Base-by-base conservation (phyloP, 2,113 vertebrate species). In the Pitta sordida region DNA sequence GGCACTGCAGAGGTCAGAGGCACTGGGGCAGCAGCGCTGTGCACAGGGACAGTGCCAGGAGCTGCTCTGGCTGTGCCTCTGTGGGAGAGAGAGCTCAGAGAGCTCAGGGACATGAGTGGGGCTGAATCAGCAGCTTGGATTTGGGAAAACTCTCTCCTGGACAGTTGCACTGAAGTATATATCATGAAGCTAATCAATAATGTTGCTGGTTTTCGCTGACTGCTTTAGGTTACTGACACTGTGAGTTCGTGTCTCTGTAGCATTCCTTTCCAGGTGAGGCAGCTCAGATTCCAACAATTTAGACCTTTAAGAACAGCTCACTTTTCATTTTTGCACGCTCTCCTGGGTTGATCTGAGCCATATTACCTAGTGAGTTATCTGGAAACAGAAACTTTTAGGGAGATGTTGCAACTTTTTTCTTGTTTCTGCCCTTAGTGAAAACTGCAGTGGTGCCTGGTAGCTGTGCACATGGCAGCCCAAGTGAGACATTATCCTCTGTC, bases 1-100 rank as follows among this genome's bases (percentile, higher is more conserved):
- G 12, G 23, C 17, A 8, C 21, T 24, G 3, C 8, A 4, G 5
- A 51, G 58, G 30, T n/a, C 27, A 18, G 58, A 26, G n/a, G 70
- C 1, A 0, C 4, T 20, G 41, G 6, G 11, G 34, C 22, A 59
- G 55, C 44, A 0, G 3, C 8, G n/a, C 23, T 39, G 9, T 6
- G 9, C 19, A 43, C 30, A 22, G 15, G 15, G 15, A 7, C 0
- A 2, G 10, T 32, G 46, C 24, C 52, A 4, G 18, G 7, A 16
- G 17, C 6, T 34, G 12, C 30, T 24, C 18, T 60, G 77, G 17
- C 41, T 56, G 11, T 3, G 2, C 6, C n/a, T n/a, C n/a, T n/a
- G n/a, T n/a, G 26, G 53, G 48, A 73, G 65, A 12, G 37, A 62
- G 58, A 15, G 68, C 37, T 52, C 7, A 1, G 56, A 51, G 26